Percentiles rank a stretch among this genome's conserved stretches.
Evolutionary conservation across 1,140 invertebrate species (phyloP).

Genomic region (Euwallacea fornicatus): DNA sequence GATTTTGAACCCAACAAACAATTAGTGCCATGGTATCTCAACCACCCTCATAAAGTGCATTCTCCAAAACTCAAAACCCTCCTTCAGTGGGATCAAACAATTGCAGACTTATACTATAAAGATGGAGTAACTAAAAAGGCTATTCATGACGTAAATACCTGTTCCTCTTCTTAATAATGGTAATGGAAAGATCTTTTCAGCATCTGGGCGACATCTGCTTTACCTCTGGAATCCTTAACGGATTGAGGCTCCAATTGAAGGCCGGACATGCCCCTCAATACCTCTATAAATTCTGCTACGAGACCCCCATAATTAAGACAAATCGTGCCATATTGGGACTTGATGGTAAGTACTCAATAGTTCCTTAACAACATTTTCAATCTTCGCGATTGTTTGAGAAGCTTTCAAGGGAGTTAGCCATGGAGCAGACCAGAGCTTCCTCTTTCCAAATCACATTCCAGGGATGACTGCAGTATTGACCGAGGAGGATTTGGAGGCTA

Average conservation of each 20-base stretch:
- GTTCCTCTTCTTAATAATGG: not conserved
- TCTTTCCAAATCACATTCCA: not conserved
- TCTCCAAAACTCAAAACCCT: not conserved
- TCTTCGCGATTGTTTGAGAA: not conserved
- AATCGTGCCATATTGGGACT: not conserved
- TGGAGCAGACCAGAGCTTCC: slow-evolving; percentile 15
- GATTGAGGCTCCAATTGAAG: not conserved
- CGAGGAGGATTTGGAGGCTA: slow-evolving; percentile 34
- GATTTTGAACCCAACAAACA: not conserved
- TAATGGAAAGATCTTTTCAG: not conserved
- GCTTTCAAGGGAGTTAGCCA: slow-evolving; percentile 20
- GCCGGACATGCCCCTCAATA: not conserved
- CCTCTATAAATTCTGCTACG: not conserved
- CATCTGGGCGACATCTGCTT: slow-evolving; percentile 2
- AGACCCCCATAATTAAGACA: not conserved
- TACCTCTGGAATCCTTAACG: not conserved
- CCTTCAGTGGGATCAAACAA: not conserved
- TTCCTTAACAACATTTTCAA: slow-evolving; percentile 1
- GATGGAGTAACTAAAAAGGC: not conserved
- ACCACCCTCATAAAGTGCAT: not conserved
- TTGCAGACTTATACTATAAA: slow-evolving; percentile 2
- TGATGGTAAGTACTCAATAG: slow-evolving; percentile 1
- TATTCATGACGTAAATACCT: not conserved
- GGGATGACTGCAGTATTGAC: slow-evolving; percentile 3
- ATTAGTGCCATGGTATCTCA: not conserved